These are phyloP conservation scores for Caenorhabditis inopinata DNA, from an alignment of 1,140 invertebrate species.

Conservation along the genomic window DNA sequence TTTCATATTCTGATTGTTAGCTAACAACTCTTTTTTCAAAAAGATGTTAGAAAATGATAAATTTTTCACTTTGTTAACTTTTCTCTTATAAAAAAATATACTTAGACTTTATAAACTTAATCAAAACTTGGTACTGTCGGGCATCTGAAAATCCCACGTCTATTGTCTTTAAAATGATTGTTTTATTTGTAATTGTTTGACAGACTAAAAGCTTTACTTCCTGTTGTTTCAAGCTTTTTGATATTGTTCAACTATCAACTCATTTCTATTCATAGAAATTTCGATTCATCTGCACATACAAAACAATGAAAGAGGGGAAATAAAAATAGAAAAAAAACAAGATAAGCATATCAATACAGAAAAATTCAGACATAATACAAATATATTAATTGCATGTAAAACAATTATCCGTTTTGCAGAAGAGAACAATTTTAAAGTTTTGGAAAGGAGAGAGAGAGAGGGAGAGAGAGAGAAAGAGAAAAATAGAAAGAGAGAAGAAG, in stretches of 20 bases:
- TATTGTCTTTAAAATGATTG: too few species aligned
- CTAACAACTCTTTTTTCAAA: too few species aligned
- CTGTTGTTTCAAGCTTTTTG: not conserved
- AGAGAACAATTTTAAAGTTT: constrained; percentile 29
- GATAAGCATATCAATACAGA: not conserved
- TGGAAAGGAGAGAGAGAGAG: not conserved
- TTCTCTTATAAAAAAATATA: too few species aligned
- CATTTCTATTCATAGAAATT: not conserved
- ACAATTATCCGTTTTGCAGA: constrained; percentile 31
- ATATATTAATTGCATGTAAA: constrained; percentile 32
- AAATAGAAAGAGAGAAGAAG: not conserved
- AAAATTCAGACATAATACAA: constrained; percentile 16
- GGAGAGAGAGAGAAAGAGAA: not conserved
- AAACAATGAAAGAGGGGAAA: not conserved
- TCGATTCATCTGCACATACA: constrained; percentile 11
- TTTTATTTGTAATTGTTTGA: too few species aligned
- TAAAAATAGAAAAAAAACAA: not conserved
- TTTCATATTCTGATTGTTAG: too few species aligned
- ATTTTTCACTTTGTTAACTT: too few species aligned
- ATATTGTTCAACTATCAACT: too few species aligned
- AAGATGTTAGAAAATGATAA: too few species aligned
- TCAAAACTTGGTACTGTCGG: too few species aligned
- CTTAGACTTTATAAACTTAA: too few species aligned
- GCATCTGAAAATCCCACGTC: too few species aligned
- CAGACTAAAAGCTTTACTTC: too few species aligned